Conservation (phyloP, 2,113 vertebrate species). For the Corythaixoides concolor region DNA sequence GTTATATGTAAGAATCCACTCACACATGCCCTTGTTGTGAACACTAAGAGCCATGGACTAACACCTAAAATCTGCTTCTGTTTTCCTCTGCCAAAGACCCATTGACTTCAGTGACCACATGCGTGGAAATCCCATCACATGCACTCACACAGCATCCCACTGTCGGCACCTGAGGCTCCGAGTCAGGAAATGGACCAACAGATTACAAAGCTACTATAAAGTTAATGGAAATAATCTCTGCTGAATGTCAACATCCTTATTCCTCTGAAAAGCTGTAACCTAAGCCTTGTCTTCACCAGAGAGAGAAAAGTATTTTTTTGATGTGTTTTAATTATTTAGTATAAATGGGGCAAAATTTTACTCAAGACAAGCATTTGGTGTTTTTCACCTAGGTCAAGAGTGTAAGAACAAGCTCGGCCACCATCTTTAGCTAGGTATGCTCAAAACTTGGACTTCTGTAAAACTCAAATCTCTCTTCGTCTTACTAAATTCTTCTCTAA, state of each 20-base stretch:
- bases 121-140: background rate
- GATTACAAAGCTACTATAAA: background rate
- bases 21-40: background rate
- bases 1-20: background rate
- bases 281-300: background rate
- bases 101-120: fast-evolving
- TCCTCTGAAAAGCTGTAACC: background rate
- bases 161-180: background rate
- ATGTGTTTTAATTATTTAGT: background rate
- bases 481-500: background rate
- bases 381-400: background rate
- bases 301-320: background rate
- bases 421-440: background rate
- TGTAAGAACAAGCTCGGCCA: background rate
- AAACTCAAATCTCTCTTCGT: background rate
- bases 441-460: background rate
- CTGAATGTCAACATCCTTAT: background rate
- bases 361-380: background rate
- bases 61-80: background rate
- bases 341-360: background rate
- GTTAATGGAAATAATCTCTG: background rate
- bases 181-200: background rate
- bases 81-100: background rate
- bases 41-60: background rate
- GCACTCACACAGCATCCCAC: background rate